phyloP scores from a whole-genome alignment of 2,888 invertebrate species.

The Teleiodes luculella region DNA sequence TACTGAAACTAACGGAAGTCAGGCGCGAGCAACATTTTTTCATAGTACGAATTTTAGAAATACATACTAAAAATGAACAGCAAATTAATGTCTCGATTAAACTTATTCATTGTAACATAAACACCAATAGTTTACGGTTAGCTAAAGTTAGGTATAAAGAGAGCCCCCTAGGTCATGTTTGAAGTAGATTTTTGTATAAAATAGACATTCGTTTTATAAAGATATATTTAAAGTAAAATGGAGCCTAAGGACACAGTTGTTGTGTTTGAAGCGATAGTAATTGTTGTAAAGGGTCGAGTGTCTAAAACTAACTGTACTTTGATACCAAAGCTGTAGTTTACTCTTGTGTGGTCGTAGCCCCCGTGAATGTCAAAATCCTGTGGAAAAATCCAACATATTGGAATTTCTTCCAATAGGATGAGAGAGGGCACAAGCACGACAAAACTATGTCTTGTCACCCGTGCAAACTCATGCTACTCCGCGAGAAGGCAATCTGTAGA shows the following conservation, averaged over 20 bases:
- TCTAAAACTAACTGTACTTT: no score
- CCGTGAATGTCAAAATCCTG: no score
- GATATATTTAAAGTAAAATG: conserved; percentile 24
- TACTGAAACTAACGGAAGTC: no score
- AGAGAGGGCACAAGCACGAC: no score
- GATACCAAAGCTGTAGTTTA: no score
- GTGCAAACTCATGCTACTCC: no score
- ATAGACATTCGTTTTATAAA: conserved; percentile 67
- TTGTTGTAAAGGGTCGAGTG: neutral
- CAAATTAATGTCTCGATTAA: neutral
- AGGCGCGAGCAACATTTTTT: no score
- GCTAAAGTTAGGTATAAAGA: conserved; percentile 55
- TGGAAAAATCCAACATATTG: no score
- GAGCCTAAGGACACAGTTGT: conserved; percentile 39
- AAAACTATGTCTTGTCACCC: no score
- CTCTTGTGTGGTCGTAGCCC: no score
- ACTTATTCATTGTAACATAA: conserved; percentile 28
- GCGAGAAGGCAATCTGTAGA: no score
- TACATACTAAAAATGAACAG: neutral
- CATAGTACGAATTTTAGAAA: neutral
- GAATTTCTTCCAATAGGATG: no score
- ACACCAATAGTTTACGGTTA: conserved; percentile 71
- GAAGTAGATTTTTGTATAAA: conserved; percentile 69
- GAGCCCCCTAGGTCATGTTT: conserved; percentile 61
- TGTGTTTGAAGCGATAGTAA: neutral